Evolutionary conservation across 2,113 vertebrate species (phyloP).

Genomic region (Recurvirostra avosetta): DNA sequence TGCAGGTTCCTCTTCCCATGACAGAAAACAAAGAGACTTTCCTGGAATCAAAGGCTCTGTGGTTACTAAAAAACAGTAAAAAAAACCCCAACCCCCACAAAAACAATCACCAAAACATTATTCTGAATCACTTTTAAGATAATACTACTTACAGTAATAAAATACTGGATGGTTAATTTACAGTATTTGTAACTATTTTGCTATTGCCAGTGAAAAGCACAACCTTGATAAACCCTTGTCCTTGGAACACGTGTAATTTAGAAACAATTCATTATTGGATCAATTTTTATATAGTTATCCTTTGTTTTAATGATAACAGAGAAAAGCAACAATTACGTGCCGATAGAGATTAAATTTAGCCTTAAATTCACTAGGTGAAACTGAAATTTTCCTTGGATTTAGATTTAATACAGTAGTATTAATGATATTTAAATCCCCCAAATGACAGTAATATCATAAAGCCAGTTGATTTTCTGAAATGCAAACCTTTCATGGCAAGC

Average conservation of each 20-base stretch:
- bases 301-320: background rate
- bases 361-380: background rate
- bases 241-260: background rate
- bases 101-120: background rate
- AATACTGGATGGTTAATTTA: background rate
- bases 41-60: background rate
- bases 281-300: background rate
- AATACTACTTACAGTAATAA: background rate
- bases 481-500: background rate
- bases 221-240: background rate
- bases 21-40: background rate
- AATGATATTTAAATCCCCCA: background rate
- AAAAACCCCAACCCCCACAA: rapidly evolving
- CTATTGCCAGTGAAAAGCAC: background rate
- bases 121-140: background rate
- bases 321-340: background rate
- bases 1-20: background rate
- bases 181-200: background rate
- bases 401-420: background rate
- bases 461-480: background rate
- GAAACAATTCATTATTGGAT: background rate
- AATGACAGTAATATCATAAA: background rate
- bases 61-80: background rate
- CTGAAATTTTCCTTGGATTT: background rate
- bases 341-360: background rate